Evolutionary conservation across 2,113 vertebrate species (phyloP).

Genomic region (Callopanchax toddi): DNA sequence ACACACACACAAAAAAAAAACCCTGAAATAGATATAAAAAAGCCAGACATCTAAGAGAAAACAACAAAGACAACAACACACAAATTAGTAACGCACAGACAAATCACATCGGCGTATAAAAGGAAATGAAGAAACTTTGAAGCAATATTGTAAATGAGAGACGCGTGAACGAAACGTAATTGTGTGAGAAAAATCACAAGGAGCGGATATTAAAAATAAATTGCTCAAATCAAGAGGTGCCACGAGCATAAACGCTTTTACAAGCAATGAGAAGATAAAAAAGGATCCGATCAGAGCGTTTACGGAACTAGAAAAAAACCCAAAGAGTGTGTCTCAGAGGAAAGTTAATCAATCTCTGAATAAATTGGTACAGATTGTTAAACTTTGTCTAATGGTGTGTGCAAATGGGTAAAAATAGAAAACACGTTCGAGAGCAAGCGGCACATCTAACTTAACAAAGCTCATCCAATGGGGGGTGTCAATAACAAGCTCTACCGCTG

Average conservation of each 20-base stretch:
- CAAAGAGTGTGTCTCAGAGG: neutral
- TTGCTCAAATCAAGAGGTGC: neutral
- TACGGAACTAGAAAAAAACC: neutral
- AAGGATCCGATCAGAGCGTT: neutral
- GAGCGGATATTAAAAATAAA: constrained; percentile 10
- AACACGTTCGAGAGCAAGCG: neutral
- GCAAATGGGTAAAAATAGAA: neutral
- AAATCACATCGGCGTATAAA: constrained; percentile 1
- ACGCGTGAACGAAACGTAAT: neutral
- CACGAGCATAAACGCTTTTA: constrained; percentile 1
- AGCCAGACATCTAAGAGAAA: neutral
- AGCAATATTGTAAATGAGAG: constrained; percentile 7
- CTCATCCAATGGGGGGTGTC: neutral
- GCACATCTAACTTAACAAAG: neutral
- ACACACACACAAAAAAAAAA: no score
- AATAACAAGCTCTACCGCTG: neutral
- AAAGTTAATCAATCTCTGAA: neutral
- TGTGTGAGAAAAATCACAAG: neutral
- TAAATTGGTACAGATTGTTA: neutral
- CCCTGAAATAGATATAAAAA: neutral
- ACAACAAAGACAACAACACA: no score
- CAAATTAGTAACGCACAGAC: neutral
- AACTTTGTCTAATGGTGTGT: neutral
- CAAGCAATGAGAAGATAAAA: neutral
- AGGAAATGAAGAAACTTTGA: constrained; percentile 7